Conservation (phyloP, 2,797 vertebrate species). For the Protonibea diacanthus region DNA sequence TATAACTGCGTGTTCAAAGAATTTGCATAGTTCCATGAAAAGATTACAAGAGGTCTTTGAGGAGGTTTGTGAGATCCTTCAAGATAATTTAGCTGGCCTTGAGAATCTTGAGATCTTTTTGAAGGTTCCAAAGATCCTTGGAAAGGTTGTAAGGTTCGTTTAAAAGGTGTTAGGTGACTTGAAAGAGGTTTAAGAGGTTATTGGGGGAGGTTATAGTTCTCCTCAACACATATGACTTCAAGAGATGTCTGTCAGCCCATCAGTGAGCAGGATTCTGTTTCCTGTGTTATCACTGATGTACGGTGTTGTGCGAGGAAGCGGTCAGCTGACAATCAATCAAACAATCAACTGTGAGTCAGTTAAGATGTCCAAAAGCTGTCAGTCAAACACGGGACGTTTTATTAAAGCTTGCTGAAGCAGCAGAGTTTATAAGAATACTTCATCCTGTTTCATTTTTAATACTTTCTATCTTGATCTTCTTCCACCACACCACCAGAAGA, state of each 20-base stretch:
- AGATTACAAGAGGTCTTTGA: background rate
- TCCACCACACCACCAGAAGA: background rate
- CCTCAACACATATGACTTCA: background rate
- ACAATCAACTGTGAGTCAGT: background rate
- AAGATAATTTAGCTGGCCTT: background rate
- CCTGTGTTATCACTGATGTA: background rate
- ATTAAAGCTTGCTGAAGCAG: background rate
- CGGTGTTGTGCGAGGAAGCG: background rate
- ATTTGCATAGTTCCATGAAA: background rate
- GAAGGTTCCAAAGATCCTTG: no score
- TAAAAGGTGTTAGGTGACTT: background rate
- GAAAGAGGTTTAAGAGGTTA: background rate
- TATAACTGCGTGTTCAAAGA: no score
- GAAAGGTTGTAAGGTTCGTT: background rate
- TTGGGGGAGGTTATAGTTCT: no score
- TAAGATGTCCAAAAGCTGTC: background rate
- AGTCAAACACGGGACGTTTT: background rate
- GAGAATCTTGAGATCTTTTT: rapidly evolving
- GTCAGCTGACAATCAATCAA: background rate
- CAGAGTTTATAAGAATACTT: no score
- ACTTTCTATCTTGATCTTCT: background rate
- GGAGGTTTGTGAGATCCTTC: background rate
- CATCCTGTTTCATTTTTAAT: background rate
- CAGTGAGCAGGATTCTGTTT: background rate
- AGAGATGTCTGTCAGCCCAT: background rate